Percentiles rank a stretch among this genome's conserved stretches.
Conservation (phyloP, 2,113 vertebrate species). For the Forbesichthys agassizii region DNA sequence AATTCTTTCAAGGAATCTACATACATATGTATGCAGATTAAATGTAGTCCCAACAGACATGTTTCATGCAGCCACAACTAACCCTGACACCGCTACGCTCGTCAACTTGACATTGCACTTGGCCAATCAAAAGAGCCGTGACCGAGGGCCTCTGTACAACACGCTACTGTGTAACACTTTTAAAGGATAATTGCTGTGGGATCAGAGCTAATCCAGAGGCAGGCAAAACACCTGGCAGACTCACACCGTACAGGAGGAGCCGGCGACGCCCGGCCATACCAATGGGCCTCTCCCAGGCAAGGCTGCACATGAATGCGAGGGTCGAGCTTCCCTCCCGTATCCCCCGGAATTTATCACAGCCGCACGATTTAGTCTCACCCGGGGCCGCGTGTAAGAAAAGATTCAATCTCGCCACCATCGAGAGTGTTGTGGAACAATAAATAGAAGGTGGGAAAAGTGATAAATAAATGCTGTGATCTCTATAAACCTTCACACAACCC, state of each 20-base stretch:
- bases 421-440: conserved; percentile 9
- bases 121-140: conserved; percentile 37
- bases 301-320: too few relatives aligned
- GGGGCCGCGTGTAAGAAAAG: conserved; percentile 2
- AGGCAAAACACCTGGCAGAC: conserved; percentile 63
- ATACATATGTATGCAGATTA: too few relatives aligned
- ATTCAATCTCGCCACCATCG: conserved; percentile 2
- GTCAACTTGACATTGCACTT: conserved; percentile 37
- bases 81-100: too few relatives aligned
- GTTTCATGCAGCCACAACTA: too few relatives aligned
- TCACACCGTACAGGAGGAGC: conserved; percentile 32
- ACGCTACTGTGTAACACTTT: conserved; percentile 48
- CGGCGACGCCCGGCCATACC: conserved; percentile 52
- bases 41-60: too few relatives aligned
- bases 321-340: conserved; percentile 3
- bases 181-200: conserved; percentile 68
- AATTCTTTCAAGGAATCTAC: too few relatives aligned
- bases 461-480: not conserved
- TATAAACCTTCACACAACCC: not conserved
- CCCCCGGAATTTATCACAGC: conserved; percentile 41
- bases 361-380: conserved; percentile 20
- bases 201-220: conserved; percentile 68
- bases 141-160: conserved; percentile 44
- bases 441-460: not conserved
- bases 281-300: conserved; percentile 56